Evolutionary conservation across 2,888 invertebrate genomes (phyloP).

Genomic region (Amaurobius ferox): DNA sequence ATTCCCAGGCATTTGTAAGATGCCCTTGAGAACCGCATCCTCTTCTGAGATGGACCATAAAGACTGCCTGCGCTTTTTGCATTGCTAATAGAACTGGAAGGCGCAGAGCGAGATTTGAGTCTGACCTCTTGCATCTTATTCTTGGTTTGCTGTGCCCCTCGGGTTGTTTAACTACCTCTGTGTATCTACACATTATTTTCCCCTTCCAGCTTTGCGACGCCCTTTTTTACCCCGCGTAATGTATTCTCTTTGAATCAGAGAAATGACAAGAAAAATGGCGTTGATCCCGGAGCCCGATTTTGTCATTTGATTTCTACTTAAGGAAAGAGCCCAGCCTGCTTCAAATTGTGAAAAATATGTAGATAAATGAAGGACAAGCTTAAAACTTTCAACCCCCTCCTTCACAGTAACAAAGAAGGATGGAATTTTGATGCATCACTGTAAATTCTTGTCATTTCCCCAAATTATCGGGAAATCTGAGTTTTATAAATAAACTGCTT

Average conservation of each 20-base stretch:
- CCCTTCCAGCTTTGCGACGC: slow-evolving; percentile 1
- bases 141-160: slow-evolving; percentile 42
- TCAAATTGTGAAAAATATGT: slow-evolving; percentile 66
- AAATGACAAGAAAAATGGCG: slow-evolving; percentile 63
- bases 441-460: slow-evolving; percentile 46
- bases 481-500: slow-evolving; percentile 60
- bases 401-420: slow-evolving; percentile 56
- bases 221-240: slow-evolving; percentile 29
- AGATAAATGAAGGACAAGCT: slow-evolving; percentile 66
- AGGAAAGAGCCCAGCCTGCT: slow-evolving; percentile 4
- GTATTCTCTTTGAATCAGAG: slow-evolving; percentile 38
- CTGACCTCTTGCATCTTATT: slow-evolving; percentile 59
- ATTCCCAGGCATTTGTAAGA: slow-evolving; percentile 55
- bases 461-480: slow-evolving; percentile 33
- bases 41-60: slow-evolving; percentile 65
- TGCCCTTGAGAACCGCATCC: slow-evolving; percentile 49
- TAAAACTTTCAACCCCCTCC: slow-evolving; percentile 38
- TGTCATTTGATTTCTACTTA: slow-evolving; percentile 59
- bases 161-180: slow-evolving; percentile 48
- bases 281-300: slow-evolving; percentile 44
- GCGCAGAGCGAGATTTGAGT: slow-evolving; percentile 49
- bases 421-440: slow-evolving; percentile 54
- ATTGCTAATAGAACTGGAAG: slow-evolving; percentile 64
- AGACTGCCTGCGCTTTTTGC: slow-evolving; percentile 69
- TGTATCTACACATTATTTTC: slow-evolving; percentile 28